Evolutionary conservation across 2,888 invertebrate genomes (phyloP).

Genomic region (Cetonia aurata): DNA sequence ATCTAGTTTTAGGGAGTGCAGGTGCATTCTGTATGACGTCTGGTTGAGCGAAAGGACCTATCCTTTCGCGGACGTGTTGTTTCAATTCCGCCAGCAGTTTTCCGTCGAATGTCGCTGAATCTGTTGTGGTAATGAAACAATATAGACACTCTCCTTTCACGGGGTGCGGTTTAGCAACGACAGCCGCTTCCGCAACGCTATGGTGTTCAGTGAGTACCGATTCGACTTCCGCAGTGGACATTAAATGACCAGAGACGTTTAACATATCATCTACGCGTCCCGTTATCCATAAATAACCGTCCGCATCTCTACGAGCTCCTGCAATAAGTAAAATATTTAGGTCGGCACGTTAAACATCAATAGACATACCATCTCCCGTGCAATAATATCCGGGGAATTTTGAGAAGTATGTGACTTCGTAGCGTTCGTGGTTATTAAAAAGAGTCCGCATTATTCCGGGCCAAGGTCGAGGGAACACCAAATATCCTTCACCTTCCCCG

Average conservation of each 20-base stretch:
- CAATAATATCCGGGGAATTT: constrained; percentile 98
- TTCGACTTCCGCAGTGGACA: constrained; percentile 97
- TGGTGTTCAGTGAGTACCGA: constrained; percentile 83
- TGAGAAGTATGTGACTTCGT: constrained; percentile 92
- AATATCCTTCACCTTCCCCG: constrained; percentile 93
- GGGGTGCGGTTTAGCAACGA: constrained; percentile 93
- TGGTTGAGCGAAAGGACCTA: constrained; percentile 96
- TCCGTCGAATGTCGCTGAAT: constrained; percentile 78
- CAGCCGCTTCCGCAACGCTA: constrained; percentile 93
- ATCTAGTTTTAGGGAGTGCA: constrained; percentile 94
- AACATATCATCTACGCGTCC: constrained; percentile 99
- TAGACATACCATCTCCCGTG: constrained; percentile 91
- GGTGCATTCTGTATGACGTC: constrained; percentile 95
- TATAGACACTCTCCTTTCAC: constrained; percentile 98
- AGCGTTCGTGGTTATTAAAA: constrained; percentile 91
- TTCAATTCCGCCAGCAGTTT: constrained; percentile 80
- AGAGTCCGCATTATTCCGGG: constrained; percentile 98
- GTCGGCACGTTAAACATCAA: constrained; percentile 23
- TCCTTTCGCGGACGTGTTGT: constrained; percentile 86
- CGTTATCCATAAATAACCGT: constrained; percentile 97
- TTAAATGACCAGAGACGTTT: constrained; percentile 97
- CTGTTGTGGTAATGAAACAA: constrained; percentile 94
- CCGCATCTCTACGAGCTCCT: constrained; percentile 92
- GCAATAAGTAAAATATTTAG: constrained; percentile 50
- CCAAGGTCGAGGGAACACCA: constrained; percentile 96